phyloP scores from a whole-genome alignment of 2,113 vertebrate genomes.

The Aphyosemion australe region DNA sequence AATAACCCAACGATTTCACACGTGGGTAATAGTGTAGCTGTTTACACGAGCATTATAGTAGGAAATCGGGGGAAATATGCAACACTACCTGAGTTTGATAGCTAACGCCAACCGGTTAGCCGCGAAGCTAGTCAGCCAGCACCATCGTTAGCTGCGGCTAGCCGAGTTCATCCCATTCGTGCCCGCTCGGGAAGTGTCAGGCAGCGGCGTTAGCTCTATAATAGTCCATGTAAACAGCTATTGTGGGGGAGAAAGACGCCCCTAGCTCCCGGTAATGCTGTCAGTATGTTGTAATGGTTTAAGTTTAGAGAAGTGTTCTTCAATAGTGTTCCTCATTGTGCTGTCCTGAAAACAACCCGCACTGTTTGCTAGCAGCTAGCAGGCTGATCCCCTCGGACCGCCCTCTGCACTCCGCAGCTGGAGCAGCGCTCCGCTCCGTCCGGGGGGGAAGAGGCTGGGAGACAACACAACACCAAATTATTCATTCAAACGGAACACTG shows the following conservation, averaged over 20 bases:
- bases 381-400: slow-evolving; percentile 55
- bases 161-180: slow-evolving; percentile 59
- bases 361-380: slow-evolving; percentile 27
- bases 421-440: too few relatives aligned
- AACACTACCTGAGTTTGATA: slow-evolving; percentile 60
- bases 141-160: slow-evolving; percentile 64
- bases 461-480: too few relatives aligned
- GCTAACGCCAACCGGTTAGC: slow-evolving; percentile 68
- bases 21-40: not conserved
- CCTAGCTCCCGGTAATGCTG: slow-evolving; percentile 36
- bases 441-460: too few relatives aligned
- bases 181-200: slow-evolving; percentile 45
- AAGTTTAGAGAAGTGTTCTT: slow-evolving; percentile 12
- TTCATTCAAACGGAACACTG: too few relatives aligned
- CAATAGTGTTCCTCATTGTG: slow-evolving; percentile 48
- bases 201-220: slow-evolving; percentile 42
- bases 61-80: slow-evolving; percentile 19
- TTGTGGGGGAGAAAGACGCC: slow-evolving; percentile 3
- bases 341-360: slow-evolving; percentile 40
- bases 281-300: slow-evolving; percentile 16
- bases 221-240: slow-evolving; percentile 60
- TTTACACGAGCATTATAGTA: not conserved
- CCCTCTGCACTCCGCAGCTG: slow-evolving; percentile 42
- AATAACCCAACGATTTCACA: not conserved
- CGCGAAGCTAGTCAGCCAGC: slow-evolving; percentile 57